Evolutionary conservation across 2,888 invertebrate genomes (phyloP), one percentile per base, ranked within the genome.

Genomic region (Salticus scenicus): DNA sequence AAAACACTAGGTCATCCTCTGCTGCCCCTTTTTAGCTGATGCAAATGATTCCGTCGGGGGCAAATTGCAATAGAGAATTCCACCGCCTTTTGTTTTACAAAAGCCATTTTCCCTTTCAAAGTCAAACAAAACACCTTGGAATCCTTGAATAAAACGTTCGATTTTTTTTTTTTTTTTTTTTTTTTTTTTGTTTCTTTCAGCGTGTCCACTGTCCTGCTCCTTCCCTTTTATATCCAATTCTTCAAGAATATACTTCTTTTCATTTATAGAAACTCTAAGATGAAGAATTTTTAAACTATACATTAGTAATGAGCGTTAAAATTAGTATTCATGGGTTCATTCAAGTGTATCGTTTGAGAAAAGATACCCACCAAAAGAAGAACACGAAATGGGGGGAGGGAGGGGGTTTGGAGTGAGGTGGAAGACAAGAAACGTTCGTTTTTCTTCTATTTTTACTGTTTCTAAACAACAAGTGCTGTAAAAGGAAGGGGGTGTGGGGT

Each of bases 241-340:
- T 57, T 47, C 47, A 24, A 24, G 57, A 57, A 57, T 17, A 7
- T 47, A 2, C 42, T 17, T 47, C 82, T 63, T 64, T 83, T 77
- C 83, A 83, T 76, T 66, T 47, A 51, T 17, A 2, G 17, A 14
- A 47, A 77, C 33, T 70, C 63, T 67, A 37, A 24, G 72, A 24
- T 37, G 76, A 73, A 73, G 83, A 84, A 84, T 84, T 84, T 84
- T 84, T 84, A 84, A 84, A 73, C 67, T 72, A 84, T 84, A 84
- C 77, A 63, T 72, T 77, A 69, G 72, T 84, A 84, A 84, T 84
- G 83, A 84, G 83, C 83, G 77, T 77, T 84, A 84, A 84, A 84
- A 84, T 84, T 84, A 84, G 83, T 84, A 84, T 84, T 84, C 83
- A 84, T 84, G 69, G 77, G 73, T 73, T 84, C 83, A 84, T 84